A percentile compares a stretch with the other conserved stretches of the same genome.
Evolutionary conservation across 2,888 invertebrate species (phyloP).

Genomic region (Adela reaumurella): DNA sequence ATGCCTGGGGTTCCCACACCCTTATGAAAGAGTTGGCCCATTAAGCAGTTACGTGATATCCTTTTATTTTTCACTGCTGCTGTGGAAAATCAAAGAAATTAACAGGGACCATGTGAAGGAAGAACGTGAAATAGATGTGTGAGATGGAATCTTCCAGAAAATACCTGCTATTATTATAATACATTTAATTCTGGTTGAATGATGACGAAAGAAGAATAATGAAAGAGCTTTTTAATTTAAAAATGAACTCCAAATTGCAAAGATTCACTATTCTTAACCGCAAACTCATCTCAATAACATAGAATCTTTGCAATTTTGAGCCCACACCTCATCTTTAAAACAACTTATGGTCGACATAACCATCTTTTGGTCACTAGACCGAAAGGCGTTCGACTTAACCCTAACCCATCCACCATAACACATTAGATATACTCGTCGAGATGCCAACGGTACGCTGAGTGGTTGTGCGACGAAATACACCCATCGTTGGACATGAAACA

Average conservation of each 20-base stretch:
- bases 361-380: neutral
- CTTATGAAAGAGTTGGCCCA: no score
- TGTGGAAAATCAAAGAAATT: no score
- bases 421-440: conserved; percentile 81
- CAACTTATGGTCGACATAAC: neutral
- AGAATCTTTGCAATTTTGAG: neutral
- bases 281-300: neutral
- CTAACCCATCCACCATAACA: conserved; percentile 56
- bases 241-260: neutral
- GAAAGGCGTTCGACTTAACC: conserved; percentile 23
- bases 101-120: no score
- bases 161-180: no score
- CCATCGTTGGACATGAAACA: conserved; percentile 68
- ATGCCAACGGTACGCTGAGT: conserved; percentile 79
- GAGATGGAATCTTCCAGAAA: no score
- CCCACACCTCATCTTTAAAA: neutral
- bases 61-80: no score
- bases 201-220: no score
- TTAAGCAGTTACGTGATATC: no score
- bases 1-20: no score
- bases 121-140: no score
- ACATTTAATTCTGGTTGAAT: no score
- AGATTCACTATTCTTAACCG: neutral
- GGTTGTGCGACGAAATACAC: conserved; percentile 77
- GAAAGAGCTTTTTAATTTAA: no score